Evolutionary conservation across 2,888 invertebrate genomes (phyloP).

Genomic region (Desoria tigrina): DNA sequence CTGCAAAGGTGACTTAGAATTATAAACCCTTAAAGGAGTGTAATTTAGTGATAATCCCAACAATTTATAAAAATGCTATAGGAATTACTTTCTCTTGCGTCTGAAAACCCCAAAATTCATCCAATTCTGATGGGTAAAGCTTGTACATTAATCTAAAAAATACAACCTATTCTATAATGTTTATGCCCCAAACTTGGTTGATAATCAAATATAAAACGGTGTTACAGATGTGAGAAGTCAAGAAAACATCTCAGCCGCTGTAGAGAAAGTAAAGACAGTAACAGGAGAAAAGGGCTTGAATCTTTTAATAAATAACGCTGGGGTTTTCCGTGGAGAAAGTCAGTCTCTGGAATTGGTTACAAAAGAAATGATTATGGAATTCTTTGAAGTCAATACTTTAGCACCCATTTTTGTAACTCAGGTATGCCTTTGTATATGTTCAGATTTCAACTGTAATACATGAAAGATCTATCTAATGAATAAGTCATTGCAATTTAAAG

Average conservation of each 20-base stretch:
- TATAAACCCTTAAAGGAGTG: conserved; percentile 54
- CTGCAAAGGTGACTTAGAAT: conserved; percentile 62
- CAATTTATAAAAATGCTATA: no score
- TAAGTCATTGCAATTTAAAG: conserved; percentile 55
- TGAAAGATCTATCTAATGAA: no score
- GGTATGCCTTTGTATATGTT: conserved; percentile 53
- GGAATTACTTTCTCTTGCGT: background rate
- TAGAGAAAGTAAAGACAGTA: conserved; percentile 63
- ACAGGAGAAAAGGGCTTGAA: conserved; percentile 74
- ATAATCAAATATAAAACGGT: no score
- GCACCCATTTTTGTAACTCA: conserved; percentile 81
- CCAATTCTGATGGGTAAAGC: conserved; percentile 9
- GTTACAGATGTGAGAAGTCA: conserved; percentile 68
- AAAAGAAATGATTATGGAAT: conserved; percentile 69
- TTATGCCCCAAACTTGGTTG: no score
- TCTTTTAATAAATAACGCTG: conserved; percentile 86
- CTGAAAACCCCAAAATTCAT: background rate
- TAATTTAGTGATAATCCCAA: background rate
- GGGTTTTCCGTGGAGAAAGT: conserved; percentile 69
- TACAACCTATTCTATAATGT: no score
- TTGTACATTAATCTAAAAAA: background rate
- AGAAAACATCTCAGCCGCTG: conserved; percentile 73
- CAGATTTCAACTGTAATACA: no score
- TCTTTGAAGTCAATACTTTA: conserved; percentile 73
- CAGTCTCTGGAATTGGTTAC: conserved; percentile 65